These are phyloP conservation scores for Zootoca vivipara DNA, from an alignment of 2,113 vertebrate genomes.

Conservation along the genomic window DNA sequence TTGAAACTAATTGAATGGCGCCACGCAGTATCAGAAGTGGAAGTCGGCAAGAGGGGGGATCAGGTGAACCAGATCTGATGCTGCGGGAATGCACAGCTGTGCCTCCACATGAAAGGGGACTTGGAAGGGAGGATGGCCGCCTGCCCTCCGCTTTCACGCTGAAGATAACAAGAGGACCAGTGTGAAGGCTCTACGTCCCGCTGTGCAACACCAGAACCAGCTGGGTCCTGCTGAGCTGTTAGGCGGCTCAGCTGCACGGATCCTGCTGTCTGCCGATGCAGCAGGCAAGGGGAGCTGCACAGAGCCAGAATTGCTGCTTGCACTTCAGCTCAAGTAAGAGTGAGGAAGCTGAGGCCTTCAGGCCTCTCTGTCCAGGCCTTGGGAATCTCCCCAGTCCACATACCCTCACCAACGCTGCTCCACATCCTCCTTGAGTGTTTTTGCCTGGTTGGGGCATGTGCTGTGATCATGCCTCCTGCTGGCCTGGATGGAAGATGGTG, in stretches of 20 bases:
- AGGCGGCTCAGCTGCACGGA: neutral
- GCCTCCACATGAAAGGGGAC: neutral
- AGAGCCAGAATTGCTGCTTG: neutral
- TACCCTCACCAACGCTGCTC: no score
- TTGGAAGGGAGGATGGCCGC: neutral
- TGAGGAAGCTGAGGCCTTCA: no score
- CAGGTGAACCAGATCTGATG: neutral
- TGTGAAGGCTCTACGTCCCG: neutral
- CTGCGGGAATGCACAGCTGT: neutral
- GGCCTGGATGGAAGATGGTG: no score
- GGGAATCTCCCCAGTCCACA: no score
- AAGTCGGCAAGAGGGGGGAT: neutral
- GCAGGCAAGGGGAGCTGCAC: neutral
- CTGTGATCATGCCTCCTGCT: no score
- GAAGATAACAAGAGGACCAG: neutral
- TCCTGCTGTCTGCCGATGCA: neutral
- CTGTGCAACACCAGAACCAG: neutral
- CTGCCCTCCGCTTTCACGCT: neutral
- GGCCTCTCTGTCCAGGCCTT: no score
- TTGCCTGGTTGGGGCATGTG: no score
- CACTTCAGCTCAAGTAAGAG: neutral
- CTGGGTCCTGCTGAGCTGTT: neutral
- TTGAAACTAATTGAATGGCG: constrained; percentile 1
- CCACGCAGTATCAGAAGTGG: neutral
- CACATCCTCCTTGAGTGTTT: no score